Evolutionary conservation across 92 coral and sea anemone genomes (phyloP).

Genomic region (Paragorgia papillata): DNA sequence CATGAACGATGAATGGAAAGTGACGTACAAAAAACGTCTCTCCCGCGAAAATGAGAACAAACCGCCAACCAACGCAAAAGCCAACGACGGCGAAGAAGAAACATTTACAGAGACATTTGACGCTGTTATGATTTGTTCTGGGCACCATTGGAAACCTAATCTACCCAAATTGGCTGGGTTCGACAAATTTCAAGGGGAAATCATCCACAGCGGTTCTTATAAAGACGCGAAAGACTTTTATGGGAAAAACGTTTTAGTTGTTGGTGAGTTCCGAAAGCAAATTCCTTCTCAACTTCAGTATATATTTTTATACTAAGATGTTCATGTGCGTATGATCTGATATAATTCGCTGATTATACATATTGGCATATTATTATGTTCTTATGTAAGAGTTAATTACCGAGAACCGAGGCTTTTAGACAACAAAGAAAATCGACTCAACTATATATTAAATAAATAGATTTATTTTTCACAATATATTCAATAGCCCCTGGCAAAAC

Average conservation of each 20-base stretch:
- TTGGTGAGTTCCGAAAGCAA: constrained; percentile 49
- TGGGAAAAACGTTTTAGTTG: constrained; percentile 67
- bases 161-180: constrained; percentile 59
- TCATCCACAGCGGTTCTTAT: constrained; percentile 77
- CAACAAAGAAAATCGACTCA: too few species aligned
- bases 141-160: constrained; percentile 72
- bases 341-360: too few species aligned
- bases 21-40: constrained; percentile 31
- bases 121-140: constrained; percentile 80
- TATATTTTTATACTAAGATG: too few species aligned
- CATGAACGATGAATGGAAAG: constrained; percentile 62
- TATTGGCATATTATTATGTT: too few species aligned
- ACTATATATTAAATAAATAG: too few species aligned
- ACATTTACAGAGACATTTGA: constrained; percentile 49
- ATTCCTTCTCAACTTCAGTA: too few species aligned
- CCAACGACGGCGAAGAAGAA: not conserved
- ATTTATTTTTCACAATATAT: too few species aligned
- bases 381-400: too few species aligned
- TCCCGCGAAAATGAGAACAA: not conserved
- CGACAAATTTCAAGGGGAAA: constrained; percentile 63
- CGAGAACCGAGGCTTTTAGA: too few species aligned
- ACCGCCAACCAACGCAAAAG: not conserved
- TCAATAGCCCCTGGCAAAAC: too few species aligned
- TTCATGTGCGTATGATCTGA: too few species aligned
- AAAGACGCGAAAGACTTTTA: constrained; percentile 63